These are phyloP conservation scores for Setipinna tenuifilis DNA, from an alignment of 2,797 vertebrate genomes.

Conservation along the genomic window DNA sequence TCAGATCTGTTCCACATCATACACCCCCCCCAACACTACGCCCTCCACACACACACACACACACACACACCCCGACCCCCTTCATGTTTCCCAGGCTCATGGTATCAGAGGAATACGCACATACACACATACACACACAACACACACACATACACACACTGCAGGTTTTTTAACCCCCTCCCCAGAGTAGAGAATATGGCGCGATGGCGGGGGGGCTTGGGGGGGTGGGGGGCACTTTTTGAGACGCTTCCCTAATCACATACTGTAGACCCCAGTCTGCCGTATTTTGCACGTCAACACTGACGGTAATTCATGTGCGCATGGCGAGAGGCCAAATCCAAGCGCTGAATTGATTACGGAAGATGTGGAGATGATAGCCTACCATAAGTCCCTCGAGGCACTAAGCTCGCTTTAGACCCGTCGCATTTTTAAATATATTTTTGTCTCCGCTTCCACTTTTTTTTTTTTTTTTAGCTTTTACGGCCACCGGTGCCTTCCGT, in stretches of 20 bases:
- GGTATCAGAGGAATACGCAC: too few relatives aligned
- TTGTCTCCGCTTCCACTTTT: too few relatives aligned
- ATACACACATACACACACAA: too few relatives aligned
- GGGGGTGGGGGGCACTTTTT: neutral
- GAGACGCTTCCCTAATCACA: neutral
- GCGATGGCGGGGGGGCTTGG: too few relatives aligned
- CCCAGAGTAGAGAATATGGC: neutral
- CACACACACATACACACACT: too few relatives aligned
- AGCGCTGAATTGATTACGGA: neutral
- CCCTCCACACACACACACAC: too few relatives aligned
- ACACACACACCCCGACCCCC: too few relatives aligned
- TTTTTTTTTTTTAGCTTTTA: too few relatives aligned
- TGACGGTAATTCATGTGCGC: neutral
- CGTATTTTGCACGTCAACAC: neutral
- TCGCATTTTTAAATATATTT: too few relatives aligned
- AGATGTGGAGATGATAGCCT: constrained; percentile 13
- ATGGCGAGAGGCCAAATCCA: neutral
- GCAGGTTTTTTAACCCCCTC: neutral
- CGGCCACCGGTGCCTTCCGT: neutral
- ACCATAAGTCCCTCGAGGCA: neutral
- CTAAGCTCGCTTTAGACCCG: too few relatives aligned
- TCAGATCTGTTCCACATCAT: neutral
- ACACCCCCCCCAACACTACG: neutral
- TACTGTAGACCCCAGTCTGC: neutral
- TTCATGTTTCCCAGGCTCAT: too few relatives aligned